Base-by-base conservation (phyloP, 2,797 vertebrate species). In the Anguilla pacifica region DNA sequence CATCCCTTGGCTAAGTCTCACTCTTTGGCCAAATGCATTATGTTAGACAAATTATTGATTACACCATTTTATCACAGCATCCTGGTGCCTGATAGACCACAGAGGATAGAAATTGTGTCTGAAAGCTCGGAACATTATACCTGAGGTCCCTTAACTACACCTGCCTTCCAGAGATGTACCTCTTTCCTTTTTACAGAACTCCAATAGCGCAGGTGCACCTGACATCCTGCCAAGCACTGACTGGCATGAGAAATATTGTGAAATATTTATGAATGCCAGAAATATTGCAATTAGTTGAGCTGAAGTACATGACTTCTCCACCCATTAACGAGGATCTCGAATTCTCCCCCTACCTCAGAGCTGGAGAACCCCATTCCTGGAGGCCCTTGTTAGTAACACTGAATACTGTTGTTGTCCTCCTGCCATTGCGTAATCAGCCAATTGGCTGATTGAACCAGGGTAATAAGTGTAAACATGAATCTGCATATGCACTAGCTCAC, bases 21-120 rank as follows among this genome's bases (percentile, higher is more conserved):
- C 67, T 25, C 25, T 72, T 28, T 10, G 43, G 67, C 25, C 25
- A 51, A 82, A 49, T 82, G 35, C 49, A 82, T 49, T 82, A 46
- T 51, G 79, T 82, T 46, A 51, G 28, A 82, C 79, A 82, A 51
- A 46, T 82, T 46, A 46, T 72, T 72, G 67, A 72, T 72, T 31
- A 72, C 9, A 72, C 9, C 28, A 72, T 72, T 9, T 2, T 31
- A 31, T 31, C 31, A 31, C 25, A 72, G 31, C 67, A 72, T 72
- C 67, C 25, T 72, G 67, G 25, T 72, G 67, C 67, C n/a, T n/a
- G 10, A 72, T 72, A 72, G 31, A 22, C 25, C 25, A 64, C 61
- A 64, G 19, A 64, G 61, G 61, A 64, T 11, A 72, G 67, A 72
- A 72, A 72, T 72, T 28, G 7, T 28, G 5, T 72, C 67, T 72